These are phyloP conservation scores for Caenorhabditis panamensis DNA, from an alignment of 2,888 invertebrate genomes.

Conservation along the genomic window DNA sequence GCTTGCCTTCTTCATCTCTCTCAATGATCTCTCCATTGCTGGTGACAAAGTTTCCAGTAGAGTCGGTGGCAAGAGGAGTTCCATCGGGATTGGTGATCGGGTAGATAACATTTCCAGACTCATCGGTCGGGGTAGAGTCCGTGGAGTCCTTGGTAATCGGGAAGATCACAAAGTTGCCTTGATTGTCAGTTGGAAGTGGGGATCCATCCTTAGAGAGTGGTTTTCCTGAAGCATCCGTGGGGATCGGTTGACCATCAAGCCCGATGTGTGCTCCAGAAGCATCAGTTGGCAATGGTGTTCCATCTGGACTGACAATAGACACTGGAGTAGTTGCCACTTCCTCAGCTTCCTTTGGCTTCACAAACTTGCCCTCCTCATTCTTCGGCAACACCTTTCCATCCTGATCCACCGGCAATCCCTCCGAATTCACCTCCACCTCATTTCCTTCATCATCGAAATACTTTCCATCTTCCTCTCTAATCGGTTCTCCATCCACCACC, in stretches of 20 bases:
- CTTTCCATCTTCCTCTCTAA: slow-evolving; percentile 54
- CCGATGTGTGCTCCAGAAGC: slow-evolving; percentile 59
- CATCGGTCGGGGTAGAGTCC: slow-evolving; percentile 17
- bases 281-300: slow-evolving; percentile 59
- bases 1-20: background rate
- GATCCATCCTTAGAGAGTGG: slow-evolving; percentile 24
- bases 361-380: slow-evolving; percentile 57
- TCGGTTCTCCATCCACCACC: slow-evolving; percentile 63
- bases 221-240: slow-evolving; percentile 46
- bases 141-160: slow-evolving; percentile 14
- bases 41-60: background rate
- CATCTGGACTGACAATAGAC: slow-evolving; percentile 56
- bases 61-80: slow-evolving; percentile 15
- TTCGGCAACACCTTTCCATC: slow-evolving; percentile 64
- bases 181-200: slow-evolving; percentile 47
- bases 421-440: slow-evolving; percentile 59
- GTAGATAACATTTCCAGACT: slow-evolving; percentile 26
- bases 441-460: slow-evolving; percentile 45
- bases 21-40: background rate
- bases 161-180: slow-evolving; percentile 34
- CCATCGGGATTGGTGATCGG: slow-evolving; percentile 45
- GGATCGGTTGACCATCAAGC: slow-evolving; percentile 59
- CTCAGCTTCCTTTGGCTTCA: slow-evolving; percentile 46
- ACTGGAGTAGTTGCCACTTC: background rate
- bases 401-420: slow-evolving; percentile 52